Evolutionary conservation across 2,888 invertebrate genomes (phyloP).

Genomic region (Limenitis camilla): DNA sequence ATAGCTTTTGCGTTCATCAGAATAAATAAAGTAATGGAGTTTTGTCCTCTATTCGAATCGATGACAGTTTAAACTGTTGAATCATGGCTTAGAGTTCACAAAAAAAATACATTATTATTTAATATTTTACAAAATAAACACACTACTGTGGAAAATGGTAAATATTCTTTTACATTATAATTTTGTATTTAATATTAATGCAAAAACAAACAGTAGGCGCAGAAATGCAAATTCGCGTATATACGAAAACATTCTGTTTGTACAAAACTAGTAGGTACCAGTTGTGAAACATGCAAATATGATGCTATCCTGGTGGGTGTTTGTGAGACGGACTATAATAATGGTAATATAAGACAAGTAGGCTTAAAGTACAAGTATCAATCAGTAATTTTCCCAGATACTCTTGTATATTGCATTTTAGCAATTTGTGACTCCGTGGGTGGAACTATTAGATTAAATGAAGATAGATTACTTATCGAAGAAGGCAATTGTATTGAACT

Average conservation of each 20-base stretch:
- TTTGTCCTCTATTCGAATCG: too few species aligned
- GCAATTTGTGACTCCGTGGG: slow-evolving; percentile 13
- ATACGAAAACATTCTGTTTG: not conserved
- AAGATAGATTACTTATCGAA: slow-evolving; percentile 18
- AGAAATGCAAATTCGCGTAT: too few species aligned
- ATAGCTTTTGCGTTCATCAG: too few species aligned
- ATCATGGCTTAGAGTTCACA: too few species aligned
- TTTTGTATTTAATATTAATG: too few species aligned
- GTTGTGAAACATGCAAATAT: not conserved
- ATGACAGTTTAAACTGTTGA: too few species aligned
- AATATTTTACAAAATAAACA: too few species aligned
- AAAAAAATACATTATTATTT: too few species aligned
- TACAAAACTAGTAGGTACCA: not conserved
- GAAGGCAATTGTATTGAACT: slow-evolving; percentile 9
- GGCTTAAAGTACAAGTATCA: slow-evolving; percentile 1
- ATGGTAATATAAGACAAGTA: slow-evolving; percentile 4
- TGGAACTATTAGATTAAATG: slow-evolving; percentile 18
- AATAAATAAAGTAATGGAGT: too few species aligned
- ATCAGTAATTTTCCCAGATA: slow-evolving; percentile 7
- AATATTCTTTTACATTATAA: too few species aligned
- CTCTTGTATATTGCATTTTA: slow-evolving; percentile 7
- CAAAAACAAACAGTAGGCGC: too few species aligned
- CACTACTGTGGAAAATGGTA: too few species aligned
- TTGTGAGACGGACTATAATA: not conserved
- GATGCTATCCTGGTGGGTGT: not conserved